phyloP scores from a whole-genome alignment of 1,140 invertebrate species.

The Drosophila arawakana region DNA sequence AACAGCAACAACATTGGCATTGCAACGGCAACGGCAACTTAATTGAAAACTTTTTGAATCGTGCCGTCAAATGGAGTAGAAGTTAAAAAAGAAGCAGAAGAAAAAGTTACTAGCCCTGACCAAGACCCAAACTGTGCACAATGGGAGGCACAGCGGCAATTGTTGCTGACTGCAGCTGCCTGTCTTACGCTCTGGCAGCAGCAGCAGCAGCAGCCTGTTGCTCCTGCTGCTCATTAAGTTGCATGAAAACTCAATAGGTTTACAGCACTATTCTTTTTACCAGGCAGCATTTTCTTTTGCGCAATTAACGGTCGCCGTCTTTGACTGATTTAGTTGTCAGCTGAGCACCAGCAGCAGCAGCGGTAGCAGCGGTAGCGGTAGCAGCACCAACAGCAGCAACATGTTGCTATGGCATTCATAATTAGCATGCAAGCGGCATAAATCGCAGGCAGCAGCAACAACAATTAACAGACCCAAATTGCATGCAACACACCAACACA shows the following conservation, averaged over 20 bases:
- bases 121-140: constrained; percentile 56
- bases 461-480: constrained; percentile 82
- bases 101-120: constrained; percentile 34
- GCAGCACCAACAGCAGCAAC: constrained; percentile 39
- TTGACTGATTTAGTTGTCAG: constrained; percentile 82
- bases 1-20: constrained; percentile 36
- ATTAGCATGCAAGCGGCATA: constrained; percentile 82
- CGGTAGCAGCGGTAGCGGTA: constrained; percentile 21
- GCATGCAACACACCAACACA: constrained; percentile 66
- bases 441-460: constrained; percentile 71
- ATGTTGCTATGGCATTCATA: constrained; percentile 66
- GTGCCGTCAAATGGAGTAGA: constrained; percentile 46
- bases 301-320: constrained; percentile 51
- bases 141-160: constrained; percentile 62
- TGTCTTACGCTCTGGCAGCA: constrained; percentile 30
- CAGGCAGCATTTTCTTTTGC: neutral
- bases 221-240: constrained; percentile 73
- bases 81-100: neutral
- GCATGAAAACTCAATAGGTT: constrained; percentile 76
- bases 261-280: neutral
- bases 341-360: constrained; percentile 18
- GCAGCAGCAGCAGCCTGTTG: constrained; percentile 38
- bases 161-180: constrained; percentile 33
- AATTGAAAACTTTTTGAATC: constrained; percentile 73
- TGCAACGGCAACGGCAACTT: constrained; percentile 51